Evolutionary conservation across 2,797 vertebrate genomes (phyloP).

Genomic region (Rhynchotus rufescens): DNA sequence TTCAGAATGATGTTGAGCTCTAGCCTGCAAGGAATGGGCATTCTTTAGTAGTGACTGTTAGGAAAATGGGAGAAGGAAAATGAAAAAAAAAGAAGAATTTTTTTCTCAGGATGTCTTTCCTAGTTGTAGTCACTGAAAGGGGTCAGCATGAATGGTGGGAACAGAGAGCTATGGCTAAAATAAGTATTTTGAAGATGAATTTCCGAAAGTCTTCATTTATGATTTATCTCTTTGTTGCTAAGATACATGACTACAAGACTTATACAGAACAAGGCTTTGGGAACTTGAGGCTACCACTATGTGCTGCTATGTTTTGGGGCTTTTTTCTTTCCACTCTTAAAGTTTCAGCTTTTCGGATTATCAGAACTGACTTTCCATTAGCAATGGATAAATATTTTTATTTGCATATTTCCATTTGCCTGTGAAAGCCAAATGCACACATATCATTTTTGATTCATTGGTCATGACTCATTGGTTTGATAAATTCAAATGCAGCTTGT

Average conservation of each 20-base stretch:
- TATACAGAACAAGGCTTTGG: not conserved
- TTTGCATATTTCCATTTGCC: not conserved
- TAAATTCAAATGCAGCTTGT: not conserved
- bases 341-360: not conserved
- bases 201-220: not conserved
- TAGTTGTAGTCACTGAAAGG: not conserved
- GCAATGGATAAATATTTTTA: not conserved
- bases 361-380: not conserved
- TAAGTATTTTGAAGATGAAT: not conserved
- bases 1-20: not conserved
- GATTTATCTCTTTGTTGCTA: constrained; percentile 8
- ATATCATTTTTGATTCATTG: not conserved
- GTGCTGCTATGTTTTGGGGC: not conserved
- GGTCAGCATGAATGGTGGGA: not conserved
- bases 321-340: not conserved
- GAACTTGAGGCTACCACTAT: not conserved
- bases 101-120: not conserved
- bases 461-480: not conserved
- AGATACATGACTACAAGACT: not conserved
- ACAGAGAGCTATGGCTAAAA: not conserved
- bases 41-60: not conserved
- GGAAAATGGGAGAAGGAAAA: not conserved
- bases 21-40: not conserved
- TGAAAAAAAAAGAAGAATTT: not conserved
- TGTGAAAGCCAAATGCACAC: not conserved